Base-by-base conservation (phyloP, 1,140 invertebrate genomes). In the Harpegnathos saltator region DNA sequence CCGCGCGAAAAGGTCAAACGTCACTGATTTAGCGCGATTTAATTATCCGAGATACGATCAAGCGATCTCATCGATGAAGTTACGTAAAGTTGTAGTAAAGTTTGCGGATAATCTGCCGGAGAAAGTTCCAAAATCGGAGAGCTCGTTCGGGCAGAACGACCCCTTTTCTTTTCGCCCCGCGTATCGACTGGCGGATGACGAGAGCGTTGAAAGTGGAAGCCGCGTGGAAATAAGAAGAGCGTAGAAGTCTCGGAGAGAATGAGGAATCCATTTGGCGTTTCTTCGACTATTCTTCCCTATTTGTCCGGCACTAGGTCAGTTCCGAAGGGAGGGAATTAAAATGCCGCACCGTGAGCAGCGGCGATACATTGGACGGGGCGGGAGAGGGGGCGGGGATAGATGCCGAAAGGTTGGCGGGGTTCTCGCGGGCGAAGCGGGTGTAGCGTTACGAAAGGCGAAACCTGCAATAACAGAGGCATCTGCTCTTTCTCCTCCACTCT, bases 401-500 rank as follows among this genome's bases (percentile, higher is more conserved):
- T 44, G 7, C 59, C 24, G 48, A 82, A 82, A 82, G 71, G n/a
- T 63, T 62, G 71, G 58, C 29, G 65, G 71, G 75, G 71, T 50
- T 77, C 74, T 52, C 58, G 63, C 17, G 62, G 52, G 62, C 59
- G 54, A 26, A 82, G n/a, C n/a, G n/a, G 89, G 90, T 90, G 89
- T 91, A 86, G 85, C 52, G 87, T 91, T 91, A 90, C 91, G 91
- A 90, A 91, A 91, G 90, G 74, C 85, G 89, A 91, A 91, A 91
- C 90, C 91, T 90, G 90, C 90, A 91, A 91, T 91, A 91, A 91
- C 91, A 91, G 86, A 91, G 87, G 87, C 90, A 90, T 91, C 91
- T 91, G 91, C 90, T 89, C 84, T 84, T 86, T 87, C 89, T 90
- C 85, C 89, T 52, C 44, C 19, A n/a, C n/a, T 77, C 74, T 77